phyloP scores from a whole-genome alignment of 2,888 invertebrate genomes.

The Heliconius hortense region DNA sequence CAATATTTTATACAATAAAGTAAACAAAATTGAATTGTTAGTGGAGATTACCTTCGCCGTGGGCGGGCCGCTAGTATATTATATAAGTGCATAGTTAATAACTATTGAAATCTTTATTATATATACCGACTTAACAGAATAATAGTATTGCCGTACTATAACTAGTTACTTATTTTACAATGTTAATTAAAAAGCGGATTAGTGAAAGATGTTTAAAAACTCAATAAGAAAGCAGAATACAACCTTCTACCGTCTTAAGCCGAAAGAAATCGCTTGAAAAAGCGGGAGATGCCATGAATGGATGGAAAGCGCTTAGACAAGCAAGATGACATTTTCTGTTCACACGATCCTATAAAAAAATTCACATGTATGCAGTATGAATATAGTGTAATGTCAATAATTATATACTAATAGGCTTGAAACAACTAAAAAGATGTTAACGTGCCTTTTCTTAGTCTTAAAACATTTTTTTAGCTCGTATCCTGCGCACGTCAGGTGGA shows the following conservation, averaged over 20 bases:
- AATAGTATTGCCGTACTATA: not conserved
- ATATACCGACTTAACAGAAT: not conserved
- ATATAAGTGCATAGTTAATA: not conserved
- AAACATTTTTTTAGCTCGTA: too few relatives aligned
- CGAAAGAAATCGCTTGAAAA: constrained; percentile 77
- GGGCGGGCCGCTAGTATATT: too few relatives aligned
- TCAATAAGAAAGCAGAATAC: constrained; percentile 69
- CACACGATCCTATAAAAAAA: constrained; percentile 63
- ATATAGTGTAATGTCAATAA: constrained; percentile 28
- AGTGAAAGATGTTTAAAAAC: constrained; percentile 46
- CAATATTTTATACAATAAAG: not conserved
- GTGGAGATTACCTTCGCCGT: too few relatives aligned
- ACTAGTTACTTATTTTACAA: constrained; percentile 12
- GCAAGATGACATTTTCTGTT: constrained; percentile 72
- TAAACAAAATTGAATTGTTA: too few relatives aligned
- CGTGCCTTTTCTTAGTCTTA: too few relatives aligned
- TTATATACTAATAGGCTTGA: constrained; percentile 29
- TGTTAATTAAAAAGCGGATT: constrained; percentile 32
- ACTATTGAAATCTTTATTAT: not conserved
- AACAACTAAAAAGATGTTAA: not conserved
- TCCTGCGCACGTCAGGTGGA: too few relatives aligned
- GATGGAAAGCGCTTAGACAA: constrained; percentile 77
- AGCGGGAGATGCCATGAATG: constrained; percentile 77
- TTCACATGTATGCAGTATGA: constrained; percentile 29
- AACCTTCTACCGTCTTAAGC: constrained; percentile 55